Evolutionary conservation across 2,113 vertebrate genomes (phyloP), one percentile per base, ranked within the genome.

Genomic region (Austrofundulus limnaeus): DNA sequence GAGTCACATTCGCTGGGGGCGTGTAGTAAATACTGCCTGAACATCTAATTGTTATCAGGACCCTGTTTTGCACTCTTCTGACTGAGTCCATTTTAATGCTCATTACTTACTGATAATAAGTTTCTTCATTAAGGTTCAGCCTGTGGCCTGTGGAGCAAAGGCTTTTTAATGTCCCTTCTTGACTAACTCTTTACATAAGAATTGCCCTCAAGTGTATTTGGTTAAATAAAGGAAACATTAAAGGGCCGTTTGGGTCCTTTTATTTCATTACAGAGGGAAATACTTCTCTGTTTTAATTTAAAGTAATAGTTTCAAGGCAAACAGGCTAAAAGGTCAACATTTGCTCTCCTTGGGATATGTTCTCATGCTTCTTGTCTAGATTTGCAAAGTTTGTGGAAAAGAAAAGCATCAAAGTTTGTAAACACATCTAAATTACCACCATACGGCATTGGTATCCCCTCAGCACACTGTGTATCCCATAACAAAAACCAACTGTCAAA

Each of bases 101-200:
- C 78, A 87, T 90, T 91, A 91, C 74, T 89, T 83, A 72, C 75
- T 80, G 73, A 62, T 54, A 67, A 79, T 86, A 72, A 66, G 70
- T 61, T 50, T 84, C 82, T 88, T 88, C 87, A 86, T 89, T 90
- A 89, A 82, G 75, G 74, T 67, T 25, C 77, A 81, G 83, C 77
- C 83, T 67, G 70, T 87, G 74, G 83, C 88, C 69, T 77, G 61
- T 85, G 66, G 75, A 82, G 70, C 28, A 55, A 54, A 83, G 69
- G 57, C 57, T 75, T 75, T 88, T 79, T 73, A 82, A 87, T 80
- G 61, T 52, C 62, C 47, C 56, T 59, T 67, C 47, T 77, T 59
- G 38, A 49, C 72, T 66, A 67, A 68, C 69, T 84, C 61, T 83
- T 84, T 85, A 86, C 80, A 74, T 83, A 83, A 85, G 82, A 75